Evolutionary conservation across 2,797 vertebrate genomes (phyloP).

Genomic region (Acestrorhynchus altus): DNA sequence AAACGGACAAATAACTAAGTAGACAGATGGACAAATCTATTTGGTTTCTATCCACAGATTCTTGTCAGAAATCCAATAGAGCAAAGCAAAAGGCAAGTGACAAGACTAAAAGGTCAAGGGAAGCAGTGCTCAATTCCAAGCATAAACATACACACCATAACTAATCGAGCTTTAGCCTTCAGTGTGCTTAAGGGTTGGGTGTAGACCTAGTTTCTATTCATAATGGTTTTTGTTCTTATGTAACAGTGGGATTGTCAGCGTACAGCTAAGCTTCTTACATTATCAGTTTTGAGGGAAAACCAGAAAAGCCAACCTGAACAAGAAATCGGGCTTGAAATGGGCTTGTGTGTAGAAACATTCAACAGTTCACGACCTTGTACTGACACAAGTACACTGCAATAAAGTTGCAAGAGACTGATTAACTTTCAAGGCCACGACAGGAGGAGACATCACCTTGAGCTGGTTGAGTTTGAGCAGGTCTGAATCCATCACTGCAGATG

Average conservation of each 20-base stretch:
- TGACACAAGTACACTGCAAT: neutral
- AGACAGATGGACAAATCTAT: too few relatives aligned
- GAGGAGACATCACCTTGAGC: slow-evolving; percentile 81
- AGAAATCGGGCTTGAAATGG: too few relatives aligned
- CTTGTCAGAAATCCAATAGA: too few relatives aligned
- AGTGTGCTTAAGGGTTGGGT: neutral
- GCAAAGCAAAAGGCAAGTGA: too few relatives aligned
- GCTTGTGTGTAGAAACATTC: neutral
- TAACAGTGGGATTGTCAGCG: neutral
- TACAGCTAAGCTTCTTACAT: too few relatives aligned
- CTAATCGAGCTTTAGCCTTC: neutral
- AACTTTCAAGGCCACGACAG: slow-evolving; percentile 17
- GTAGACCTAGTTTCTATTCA: neutral
- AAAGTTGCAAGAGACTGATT: neutral
- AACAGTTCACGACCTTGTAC: neutral
- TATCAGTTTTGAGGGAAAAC: too few relatives aligned
- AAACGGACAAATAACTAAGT: too few relatives aligned
- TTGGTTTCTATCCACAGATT: too few relatives aligned
- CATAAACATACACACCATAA: neutral
- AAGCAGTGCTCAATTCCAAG: neutral
- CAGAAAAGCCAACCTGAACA: too few relatives aligned
- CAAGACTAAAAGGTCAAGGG: neutral
- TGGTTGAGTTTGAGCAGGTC: slow-evolving; percentile 93
- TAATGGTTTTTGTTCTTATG: neutral
- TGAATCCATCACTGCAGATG: slow-evolving; percentile 87